Evolutionary conservation across 2,797 vertebrate species (phyloP).

Genomic region (Schizopygopsis pylzovi): DNA sequence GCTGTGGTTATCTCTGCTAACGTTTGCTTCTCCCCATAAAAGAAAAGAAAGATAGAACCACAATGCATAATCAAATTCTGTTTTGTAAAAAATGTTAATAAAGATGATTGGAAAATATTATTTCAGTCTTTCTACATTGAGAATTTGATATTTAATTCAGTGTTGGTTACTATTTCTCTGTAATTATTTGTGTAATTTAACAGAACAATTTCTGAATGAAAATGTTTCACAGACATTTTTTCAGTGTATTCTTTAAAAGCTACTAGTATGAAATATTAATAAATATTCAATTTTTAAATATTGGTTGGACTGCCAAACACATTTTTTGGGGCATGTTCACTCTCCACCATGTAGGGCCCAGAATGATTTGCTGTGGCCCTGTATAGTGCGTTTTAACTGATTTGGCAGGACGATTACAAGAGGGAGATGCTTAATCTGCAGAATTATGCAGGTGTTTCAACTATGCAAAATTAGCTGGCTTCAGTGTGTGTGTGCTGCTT

Average conservation of each 20-base stretch:
- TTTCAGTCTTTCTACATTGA: neutral
- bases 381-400: constrained; percentile 36
- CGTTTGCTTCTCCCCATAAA: neutral
- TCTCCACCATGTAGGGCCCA: neutral
- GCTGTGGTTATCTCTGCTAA: neutral
- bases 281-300: rapidly evolving
- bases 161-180: neutral
- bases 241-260: neutral
- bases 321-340: neutral
- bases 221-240: neutral
- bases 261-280: neutral
- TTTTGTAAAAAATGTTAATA: neutral
- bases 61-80: neutral
- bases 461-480: constrained; percentile 3
- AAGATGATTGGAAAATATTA: neutral
- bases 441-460: neutral
- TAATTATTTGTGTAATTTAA: neutral
- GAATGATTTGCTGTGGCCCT: constrained; percentile 10
- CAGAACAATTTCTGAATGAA: neutral
- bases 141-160: neutral
- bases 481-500: neutral
- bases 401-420: constrained; percentile 15
- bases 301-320: neutral
- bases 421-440: constrained; percentile 20
- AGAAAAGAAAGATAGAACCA: neutral